Base-by-base conservation (phyloP, 2,888 invertebrate genomes). In the Lepeophtheirus nordmannii region DNA sequence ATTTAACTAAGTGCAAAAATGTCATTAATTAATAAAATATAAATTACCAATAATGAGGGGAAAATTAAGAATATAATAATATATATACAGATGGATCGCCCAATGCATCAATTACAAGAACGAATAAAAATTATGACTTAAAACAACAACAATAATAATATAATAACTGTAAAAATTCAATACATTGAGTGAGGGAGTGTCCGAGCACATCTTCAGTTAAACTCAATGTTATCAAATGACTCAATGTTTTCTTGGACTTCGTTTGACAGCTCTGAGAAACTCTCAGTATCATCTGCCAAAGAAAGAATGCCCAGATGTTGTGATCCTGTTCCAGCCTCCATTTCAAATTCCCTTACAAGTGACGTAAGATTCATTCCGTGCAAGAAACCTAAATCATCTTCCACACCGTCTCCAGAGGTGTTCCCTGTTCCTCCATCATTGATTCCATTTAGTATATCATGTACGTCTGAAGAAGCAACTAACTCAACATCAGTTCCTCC, bases 261-360 rank as follows among this genome's bases (percentile, higher is more conserved):
- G 17, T 23, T 23, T 2, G 38, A 60, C 17, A 60, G 37, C 23
- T 60, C 60, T 11, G 30, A 23, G 23, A 23, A 23, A n/a, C 60
- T 60, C 60, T 37, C 60, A 17, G 53, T 20, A 23, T 64, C 64
- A 56, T 46, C 64, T 2, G 64, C 64, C 17, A 64, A 37, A 56
- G 64, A 39, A 46, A 64, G 57, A 7, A 64, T n/a, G 1, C 46
- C 46, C n/a, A 64, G 22, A 14, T 60, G 60, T 53, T 64, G 41
- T 12, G 64, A 46, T 7, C 56, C 64, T 14, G 41, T 37, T 12
- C 66, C 60, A 37, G 63, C 63, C 9, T 60, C 66, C 46, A 66
- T 41, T 46, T 66, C 66, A 39, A 66, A 66, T 30, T 66, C 66
- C 11, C 66, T 37, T 9, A 66, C 66, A 12, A 66, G 37, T 12